Evolutionary conservation across 1,140 invertebrate species (phyloP), one percentile per base, ranked within the genome.

Genomic region (Ceratosolen fusciceps): DNA sequence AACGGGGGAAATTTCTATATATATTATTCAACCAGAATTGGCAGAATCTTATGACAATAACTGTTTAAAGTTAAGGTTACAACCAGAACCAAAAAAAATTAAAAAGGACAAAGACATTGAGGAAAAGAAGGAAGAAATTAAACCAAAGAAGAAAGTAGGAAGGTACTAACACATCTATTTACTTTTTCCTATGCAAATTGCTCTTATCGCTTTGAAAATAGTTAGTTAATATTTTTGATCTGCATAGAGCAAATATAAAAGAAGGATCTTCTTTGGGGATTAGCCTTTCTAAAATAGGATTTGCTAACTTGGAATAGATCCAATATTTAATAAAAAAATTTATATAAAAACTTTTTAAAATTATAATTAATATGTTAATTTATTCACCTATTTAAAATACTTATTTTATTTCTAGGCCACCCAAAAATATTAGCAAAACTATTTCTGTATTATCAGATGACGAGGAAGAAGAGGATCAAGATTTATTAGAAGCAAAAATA

Each of bases 401-500:
- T 68, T 82, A 71, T 73, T 31, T 47, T 79, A 58, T 67, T 82
- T 74, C 73, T 71, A 90, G 89, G 26, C 88, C 88, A 82, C 86
- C 86, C 74, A 90, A 87, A 84, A 85, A 76, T 80, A 81, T 75
- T 31, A 70, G 56, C 58, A 90, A 90, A 84, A 68, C 68, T 72
- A 84, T 87, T 62, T 75, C 82, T 43, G 58, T 85, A 80, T 75
- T 83, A 72, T 88, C 87, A 14, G 88, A 89, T 10, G 88, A 90
- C 12, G 90, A 90, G 73, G 87, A 89, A n/a, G 90, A 90, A 47
- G 90, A 92, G 60, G 91, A 92, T 84, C 83, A 86, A 26, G 91
- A 92, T 52, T 84, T 91, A 60, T 81, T 90, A 74, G 87, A 91
- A 82, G 91, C 91, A 19, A 90, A 91, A 83, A 91, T 92, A 83